Conservation (phyloP, 2,797 vertebrate species). For the Tapera naevia region DNA sequence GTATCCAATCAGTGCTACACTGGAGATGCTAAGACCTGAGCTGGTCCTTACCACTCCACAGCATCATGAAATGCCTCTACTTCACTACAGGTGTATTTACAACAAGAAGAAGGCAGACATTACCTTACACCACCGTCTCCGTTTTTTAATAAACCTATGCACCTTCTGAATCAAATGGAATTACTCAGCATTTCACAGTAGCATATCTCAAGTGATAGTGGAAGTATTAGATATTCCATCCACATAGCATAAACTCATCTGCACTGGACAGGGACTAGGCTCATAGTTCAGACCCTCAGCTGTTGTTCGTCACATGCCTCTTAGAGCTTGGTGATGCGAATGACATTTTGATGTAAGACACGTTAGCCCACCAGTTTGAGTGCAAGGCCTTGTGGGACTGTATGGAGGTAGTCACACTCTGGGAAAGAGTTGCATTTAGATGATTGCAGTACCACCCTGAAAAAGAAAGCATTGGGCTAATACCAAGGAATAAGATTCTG, state of each 20-base stretch:
- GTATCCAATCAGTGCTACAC: neutral
- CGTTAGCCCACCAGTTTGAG: neutral
- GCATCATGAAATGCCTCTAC: neutral
- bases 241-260: neutral
- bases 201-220: neutral
- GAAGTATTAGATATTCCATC: neutral
- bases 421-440: neutral
- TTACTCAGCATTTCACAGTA: neutral
- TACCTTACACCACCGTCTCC: neutral
- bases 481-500: neutral
- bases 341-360: neutral
- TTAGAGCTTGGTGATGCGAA: neutral
- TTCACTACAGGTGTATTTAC: neutral
- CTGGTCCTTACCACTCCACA: neutral
- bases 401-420: neutral
- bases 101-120: neutral
- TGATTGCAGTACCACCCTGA: neutral
- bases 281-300: neutral
- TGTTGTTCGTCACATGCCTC: neutral
- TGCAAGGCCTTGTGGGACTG: neutral
- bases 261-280: fast-evolving
- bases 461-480: neutral
- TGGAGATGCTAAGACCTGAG: neutral
- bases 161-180: neutral
- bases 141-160: neutral